Evolutionary conservation across 1,140 invertebrate species (phyloP).

Genomic region (Sminthurides bifidus): DNA sequence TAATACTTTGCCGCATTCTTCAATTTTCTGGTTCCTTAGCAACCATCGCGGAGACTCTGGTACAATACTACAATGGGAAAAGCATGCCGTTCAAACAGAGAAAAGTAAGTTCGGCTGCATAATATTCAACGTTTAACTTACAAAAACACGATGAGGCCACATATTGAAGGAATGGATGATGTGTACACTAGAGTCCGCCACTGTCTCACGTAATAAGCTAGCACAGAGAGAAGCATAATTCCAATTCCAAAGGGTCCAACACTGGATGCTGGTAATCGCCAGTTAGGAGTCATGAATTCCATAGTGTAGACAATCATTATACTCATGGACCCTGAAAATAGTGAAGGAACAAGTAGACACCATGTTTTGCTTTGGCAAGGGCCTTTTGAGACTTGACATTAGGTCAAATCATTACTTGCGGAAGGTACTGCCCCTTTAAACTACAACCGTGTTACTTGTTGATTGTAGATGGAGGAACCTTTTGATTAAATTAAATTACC

Average conservation of each 20-base stretch:
- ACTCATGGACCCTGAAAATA: constrained; percentile 16
- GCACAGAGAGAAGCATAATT: constrained; percentile 20
- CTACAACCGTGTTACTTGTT: not conserved
- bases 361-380: not conserved
- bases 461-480: not conserved
- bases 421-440: no score
- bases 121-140: constrained; percentile 6
- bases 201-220: constrained; percentile 20
- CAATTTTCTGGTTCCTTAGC: constrained; percentile 9
- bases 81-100: not conserved
- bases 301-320: constrained; percentile 25
- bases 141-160: constrained; percentile 17
- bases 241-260: constrained; percentile 27
- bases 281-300: constrained; percentile 29
- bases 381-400: no score
- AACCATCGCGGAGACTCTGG: constrained; percentile 24
- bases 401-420: not conserved
- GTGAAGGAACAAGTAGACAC: not conserved
- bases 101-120: not conserved
- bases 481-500: constrained; percentile 2
- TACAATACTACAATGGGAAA: constrained; percentile 9
- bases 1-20: constrained; percentile 3
- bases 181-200: constrained; percentile 23
- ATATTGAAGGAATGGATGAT: constrained; percentile 12
- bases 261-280: constrained; percentile 18